Base-by-base conservation (phyloP, 2,113 vertebrate species). In the Rhinopithecus roxellana region DNA sequence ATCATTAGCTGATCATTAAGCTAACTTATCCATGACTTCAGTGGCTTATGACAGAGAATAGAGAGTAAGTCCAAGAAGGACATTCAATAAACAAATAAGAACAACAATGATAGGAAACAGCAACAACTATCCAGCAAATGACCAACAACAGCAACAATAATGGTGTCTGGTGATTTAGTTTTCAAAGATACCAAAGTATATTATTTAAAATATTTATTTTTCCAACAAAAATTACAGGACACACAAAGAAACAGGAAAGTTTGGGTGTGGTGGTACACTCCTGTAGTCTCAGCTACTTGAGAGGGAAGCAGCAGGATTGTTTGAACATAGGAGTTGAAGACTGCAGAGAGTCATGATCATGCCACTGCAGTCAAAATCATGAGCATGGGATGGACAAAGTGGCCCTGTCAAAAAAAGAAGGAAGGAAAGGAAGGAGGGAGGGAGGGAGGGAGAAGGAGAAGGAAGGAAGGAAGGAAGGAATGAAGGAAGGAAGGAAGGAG, bases 401-500 rank as follows among this genome's bases (percentile, higher is more conserved):
- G 12, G 14, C 61, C 25, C 11, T 64, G 12, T 64, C 61, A 30
- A 64, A 30, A 64, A 30, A 64, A 13, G 25, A 13, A 64, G 17
- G 52, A 30, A 64, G 11, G 4, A 11, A 61, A 10, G 50, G 0
- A 57, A 9, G 8, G 2, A 23, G 23, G 23, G 9, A 23, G 0
- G 23, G 10, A 59, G 23, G 10, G 12, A 27, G 59, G 12, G n/a
- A n/a, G n/a, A 3, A 61, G 25, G 4, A 11, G 25, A 30, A 6
- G 59, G 12, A 30, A 30, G 25, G 2, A 27, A 27, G 5, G 17
- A 61, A 27, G 4, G 8, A 61, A 27, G 2, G 25, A 25, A 27
- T 0, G 27, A 64, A 12, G 2, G 30, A 30, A 14, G 11, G 5
- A 27, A 61, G 0, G 52, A 61, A 27, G 4, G 22, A 27, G 2